Percentiles rank a stretch among this genome's conserved stretches.
Evolutionary conservation across 2,797 vertebrate species (phyloP).

Genomic region (Trematomus bernacchii): DNA sequence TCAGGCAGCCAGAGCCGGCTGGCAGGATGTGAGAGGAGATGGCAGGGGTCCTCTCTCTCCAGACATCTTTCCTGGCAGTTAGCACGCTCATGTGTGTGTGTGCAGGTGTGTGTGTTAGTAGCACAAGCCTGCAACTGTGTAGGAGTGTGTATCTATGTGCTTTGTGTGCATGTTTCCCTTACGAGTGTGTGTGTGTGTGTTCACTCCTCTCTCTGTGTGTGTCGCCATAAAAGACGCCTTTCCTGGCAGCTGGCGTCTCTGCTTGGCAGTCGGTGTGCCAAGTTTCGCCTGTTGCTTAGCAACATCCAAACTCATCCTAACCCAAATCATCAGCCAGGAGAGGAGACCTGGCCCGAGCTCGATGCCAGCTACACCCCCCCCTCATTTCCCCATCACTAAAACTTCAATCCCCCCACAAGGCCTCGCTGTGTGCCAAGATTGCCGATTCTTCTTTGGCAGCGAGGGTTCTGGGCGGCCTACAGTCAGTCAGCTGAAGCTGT

Average conservation of each 20-base stretch:
- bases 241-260: constrained; percentile 86
- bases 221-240: constrained; percentile 82
- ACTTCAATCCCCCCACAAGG: constrained; percentile 57
- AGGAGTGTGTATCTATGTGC: constrained; percentile 59
- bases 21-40: constrained; percentile 79
- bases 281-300: constrained; percentile 88
- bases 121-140: constrained; percentile 54
- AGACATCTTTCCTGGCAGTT: constrained; percentile 78
- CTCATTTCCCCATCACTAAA: constrained; percentile 45
- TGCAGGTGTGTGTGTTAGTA: constrained; percentile 38
- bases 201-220: constrained; percentile 48
- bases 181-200: constrained; percentile 30
- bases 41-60: constrained; percentile 79
- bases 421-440: constrained; percentile 66
- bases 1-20: constrained; percentile 75
- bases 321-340: constrained; percentile 82
- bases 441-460: constrained; percentile 61
- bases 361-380: constrained; percentile 65
- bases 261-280: constrained; percentile 80
- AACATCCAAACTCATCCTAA: constrained; percentile 85
- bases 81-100: constrained; percentile 29
- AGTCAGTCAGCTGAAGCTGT: constrained; percentile 61
- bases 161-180: constrained; percentile 37
- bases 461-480: constrained; percentile 51
- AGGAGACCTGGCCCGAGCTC: constrained; percentile 68